A percentile compares a stretch with the other conserved stretches of the same genome.
phyloP scores from a whole-genome alignment of 2,888 invertebrate genomes.

The Philopedon plagiatum region DNA sequence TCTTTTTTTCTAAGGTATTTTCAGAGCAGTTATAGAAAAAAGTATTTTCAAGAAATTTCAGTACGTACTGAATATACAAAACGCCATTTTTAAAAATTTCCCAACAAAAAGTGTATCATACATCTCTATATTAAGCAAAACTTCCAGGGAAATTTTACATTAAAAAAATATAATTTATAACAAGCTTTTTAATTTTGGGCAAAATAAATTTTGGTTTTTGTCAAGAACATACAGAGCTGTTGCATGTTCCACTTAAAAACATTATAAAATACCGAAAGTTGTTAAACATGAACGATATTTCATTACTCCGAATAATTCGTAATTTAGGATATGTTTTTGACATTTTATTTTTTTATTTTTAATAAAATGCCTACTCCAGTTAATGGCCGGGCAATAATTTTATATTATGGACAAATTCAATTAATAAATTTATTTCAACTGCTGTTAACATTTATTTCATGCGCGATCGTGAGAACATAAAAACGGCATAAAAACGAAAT shows the following conservation, averaged over 20 bases:
- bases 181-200: too few species aligned
- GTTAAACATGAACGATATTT: not conserved
- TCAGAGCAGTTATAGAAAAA: too few species aligned
- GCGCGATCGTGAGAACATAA: conserved; percentile 36
- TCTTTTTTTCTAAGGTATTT: too few species aligned
- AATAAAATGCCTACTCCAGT: not conserved
- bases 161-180: too few species aligned
- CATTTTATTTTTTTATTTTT: conserved; percentile 11
- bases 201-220: too few species aligned
- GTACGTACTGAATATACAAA: too few species aligned
- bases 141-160: too few species aligned
- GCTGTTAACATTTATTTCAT: conserved; percentile 41
- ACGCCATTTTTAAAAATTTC: too few species aligned
- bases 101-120: too few species aligned
- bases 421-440: conserved; percentile 40
- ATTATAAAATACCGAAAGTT: not conserved
- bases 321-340: conserved; percentile 3
- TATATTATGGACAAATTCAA: conserved; percentile 30
- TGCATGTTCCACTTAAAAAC: not conserved
- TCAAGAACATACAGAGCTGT: too few species aligned
- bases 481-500: conserved; percentile 45
- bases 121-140: too few species aligned
- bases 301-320: not conserved
- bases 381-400: conserved; percentile 19
- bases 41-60: too few species aligned